Evolutionary conservation across 2,113 vertebrate genomes (phyloP).

Genomic region (Rhinopomastus cyanomelas): DNA sequence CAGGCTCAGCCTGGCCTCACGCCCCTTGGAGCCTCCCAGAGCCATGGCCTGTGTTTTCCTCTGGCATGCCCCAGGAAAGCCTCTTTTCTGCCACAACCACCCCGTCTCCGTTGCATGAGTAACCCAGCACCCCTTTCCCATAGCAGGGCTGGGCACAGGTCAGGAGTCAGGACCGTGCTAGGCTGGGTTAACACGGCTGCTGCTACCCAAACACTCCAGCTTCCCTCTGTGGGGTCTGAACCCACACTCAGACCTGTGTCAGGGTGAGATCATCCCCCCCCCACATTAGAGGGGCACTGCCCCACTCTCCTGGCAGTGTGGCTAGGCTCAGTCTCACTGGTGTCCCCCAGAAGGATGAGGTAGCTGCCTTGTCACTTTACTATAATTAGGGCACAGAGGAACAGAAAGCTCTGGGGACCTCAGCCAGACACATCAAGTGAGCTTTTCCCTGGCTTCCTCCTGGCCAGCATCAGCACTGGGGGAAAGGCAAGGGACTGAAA

Average conservation of each 20-base stretch:
- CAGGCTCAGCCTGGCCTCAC: neutral
- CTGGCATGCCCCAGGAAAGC: neutral
- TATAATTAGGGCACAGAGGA: neutral
- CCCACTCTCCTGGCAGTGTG: neutral
- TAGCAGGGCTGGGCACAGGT: rapidly evolving
- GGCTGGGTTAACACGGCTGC: neutral
- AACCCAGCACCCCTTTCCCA: neutral
- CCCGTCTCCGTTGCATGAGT: rapidly evolving
- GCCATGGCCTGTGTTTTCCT: neutral
- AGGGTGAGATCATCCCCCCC: neutral
- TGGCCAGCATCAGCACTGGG: neutral
- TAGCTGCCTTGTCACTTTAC: neutral
- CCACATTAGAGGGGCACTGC: neutral
- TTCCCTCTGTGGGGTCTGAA: neutral
- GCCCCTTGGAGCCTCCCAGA: neutral
- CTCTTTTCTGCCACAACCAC: neutral
- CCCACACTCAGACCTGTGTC: neutral
- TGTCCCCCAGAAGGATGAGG: neutral
- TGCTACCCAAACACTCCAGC: neutral
- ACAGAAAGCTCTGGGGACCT: neutral
- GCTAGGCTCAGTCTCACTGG: neutral
- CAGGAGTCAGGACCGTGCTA: neutral
- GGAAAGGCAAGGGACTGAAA: neutral
- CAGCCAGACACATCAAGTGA: neutral
- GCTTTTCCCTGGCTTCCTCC: neutral